Evolutionary conservation across 2,888 invertebrate genomes (phyloP).

Genomic region (Ypsolopha scabrella): DNA sequence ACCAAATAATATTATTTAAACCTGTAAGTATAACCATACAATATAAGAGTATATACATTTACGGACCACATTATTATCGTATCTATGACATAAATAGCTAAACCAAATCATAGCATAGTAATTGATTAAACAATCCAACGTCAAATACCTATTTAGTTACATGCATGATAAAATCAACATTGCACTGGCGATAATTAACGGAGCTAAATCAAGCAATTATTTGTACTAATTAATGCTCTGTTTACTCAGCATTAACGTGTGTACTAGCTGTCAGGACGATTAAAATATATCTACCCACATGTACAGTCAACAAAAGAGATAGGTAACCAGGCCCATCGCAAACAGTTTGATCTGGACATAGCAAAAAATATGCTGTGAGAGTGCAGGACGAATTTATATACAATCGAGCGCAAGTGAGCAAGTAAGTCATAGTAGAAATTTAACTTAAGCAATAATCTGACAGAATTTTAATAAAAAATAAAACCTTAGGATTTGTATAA

Average conservation of each 20-base stretch:
- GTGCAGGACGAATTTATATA: too few relatives aligned
- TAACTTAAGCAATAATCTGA: background rate
- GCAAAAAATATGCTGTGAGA: too few relatives aligned
- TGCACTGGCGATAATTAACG: background rate
- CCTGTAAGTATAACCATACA: too few relatives aligned
- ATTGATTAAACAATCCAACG: background rate
- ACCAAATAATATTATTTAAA: too few relatives aligned
- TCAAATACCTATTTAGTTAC: background rate
- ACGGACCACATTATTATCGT: too few relatives aligned
- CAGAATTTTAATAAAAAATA: background rate
- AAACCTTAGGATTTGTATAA: background rate
- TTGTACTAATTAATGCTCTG: conserved; percentile 6
- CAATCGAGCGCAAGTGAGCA: too few relatives aligned
- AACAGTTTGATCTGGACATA: too few relatives aligned
- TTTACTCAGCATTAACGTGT: conserved; percentile 7
- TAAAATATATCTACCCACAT: background rate
- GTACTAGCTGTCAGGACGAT: conserved; percentile 7
- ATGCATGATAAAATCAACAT: background rate
- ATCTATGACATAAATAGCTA: too few relatives aligned
- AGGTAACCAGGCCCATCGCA: too few relatives aligned
- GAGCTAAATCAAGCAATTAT: conserved; percentile 2
- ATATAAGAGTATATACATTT: too few relatives aligned
- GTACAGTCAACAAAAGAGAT: background rate
- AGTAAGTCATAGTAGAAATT: too few relatives aligned
- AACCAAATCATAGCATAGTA: too few relatives aligned